phyloP scores from a whole-genome alignment of 2,113 vertebrate genomes.

The Sarotherodon lohbergeri region DNA sequence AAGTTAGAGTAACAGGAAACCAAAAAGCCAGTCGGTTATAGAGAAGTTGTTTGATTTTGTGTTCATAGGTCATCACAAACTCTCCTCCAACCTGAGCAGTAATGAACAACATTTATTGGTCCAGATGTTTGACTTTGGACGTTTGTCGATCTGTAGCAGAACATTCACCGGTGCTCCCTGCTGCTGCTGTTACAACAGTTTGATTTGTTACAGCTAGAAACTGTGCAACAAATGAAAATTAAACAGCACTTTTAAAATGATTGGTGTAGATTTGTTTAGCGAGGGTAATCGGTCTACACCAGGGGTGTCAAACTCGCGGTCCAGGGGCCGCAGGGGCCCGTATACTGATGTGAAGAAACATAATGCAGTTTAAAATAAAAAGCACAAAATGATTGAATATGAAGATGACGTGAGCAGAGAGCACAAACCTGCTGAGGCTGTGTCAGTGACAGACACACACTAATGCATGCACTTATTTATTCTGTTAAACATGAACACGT shows the following conservation, averaged over 20 bases:
- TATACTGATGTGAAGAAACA: not conserved
- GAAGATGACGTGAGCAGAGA: not conserved
- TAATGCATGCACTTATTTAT: not conserved
- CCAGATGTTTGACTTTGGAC: not conserved
- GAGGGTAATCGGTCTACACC: not conserved
- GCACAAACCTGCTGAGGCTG: not conserved
- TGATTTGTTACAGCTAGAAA: not conserved
- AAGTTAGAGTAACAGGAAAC: not conserved
- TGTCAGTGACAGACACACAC: not conserved
- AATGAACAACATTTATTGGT: not conserved
- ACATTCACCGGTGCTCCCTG: conserved; percentile 19
- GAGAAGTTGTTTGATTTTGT: not conserved
- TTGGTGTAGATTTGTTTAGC: not conserved
- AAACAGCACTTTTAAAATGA: not conserved
- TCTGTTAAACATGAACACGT: not conserved
- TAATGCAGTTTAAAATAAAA: not conserved
- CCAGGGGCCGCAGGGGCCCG: rapidly evolving
- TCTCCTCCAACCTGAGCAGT: not conserved
- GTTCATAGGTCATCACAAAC: not conserved
- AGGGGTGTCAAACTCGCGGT: not conserved
- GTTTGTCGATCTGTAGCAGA: not conserved
- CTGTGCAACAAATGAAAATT: not conserved
- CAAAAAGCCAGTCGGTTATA: not conserved
- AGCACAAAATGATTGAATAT: not conserved
- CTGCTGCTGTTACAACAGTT: not conserved